Evolutionary conservation across 2,888 invertebrate species (phyloP).

Genomic region (Thera obeliscata): DNA sequence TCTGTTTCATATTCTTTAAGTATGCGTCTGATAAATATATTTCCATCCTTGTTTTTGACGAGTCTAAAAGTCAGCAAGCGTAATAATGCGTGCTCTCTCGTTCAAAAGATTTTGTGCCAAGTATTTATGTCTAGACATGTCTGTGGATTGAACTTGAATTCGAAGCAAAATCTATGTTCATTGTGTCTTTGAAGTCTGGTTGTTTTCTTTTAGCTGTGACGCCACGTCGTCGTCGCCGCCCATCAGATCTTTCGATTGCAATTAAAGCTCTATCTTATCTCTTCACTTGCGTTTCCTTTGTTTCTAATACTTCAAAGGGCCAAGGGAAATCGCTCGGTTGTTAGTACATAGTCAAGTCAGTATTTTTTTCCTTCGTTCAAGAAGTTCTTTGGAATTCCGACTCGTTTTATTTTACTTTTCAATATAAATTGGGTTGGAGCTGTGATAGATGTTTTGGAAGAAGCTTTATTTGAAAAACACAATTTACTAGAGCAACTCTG

Average conservation of each 20-base stretch:
- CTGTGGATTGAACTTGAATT: neutral
- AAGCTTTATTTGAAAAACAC: conserved; percentile 18
- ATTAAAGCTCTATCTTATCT: conserved; percentile 51
- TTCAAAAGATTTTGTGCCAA: neutral
- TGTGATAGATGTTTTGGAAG: conserved; percentile 23
- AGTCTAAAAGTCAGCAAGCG: no score
- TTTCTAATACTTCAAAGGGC: conserved; percentile 44
- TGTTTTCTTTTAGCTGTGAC: conserved; percentile 1
- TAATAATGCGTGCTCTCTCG: no score
- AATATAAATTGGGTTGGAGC: conserved; percentile 29
- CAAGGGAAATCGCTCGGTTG: conserved; percentile 38
- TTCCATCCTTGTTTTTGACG: no score
- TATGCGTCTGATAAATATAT: no score
- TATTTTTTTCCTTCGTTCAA: conserved; percentile 37
- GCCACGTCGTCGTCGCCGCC: neutral
- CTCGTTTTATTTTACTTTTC: conserved; percentile 34
- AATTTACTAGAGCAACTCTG: conserved; percentile 9
- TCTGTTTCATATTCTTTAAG: no score
- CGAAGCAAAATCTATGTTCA: neutral
- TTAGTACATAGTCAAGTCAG: conserved; percentile 13
- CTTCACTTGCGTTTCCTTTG: conserved; percentile 41
- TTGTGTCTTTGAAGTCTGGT: neutral
- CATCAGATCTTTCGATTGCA: conserved; percentile 48
- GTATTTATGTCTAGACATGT: neutral
- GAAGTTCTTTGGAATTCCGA: conserved; percentile 28